Evolutionary conservation across 2,888 invertebrate genomes (phyloP).

Genomic region (Schizaphis graminum): DNA sequence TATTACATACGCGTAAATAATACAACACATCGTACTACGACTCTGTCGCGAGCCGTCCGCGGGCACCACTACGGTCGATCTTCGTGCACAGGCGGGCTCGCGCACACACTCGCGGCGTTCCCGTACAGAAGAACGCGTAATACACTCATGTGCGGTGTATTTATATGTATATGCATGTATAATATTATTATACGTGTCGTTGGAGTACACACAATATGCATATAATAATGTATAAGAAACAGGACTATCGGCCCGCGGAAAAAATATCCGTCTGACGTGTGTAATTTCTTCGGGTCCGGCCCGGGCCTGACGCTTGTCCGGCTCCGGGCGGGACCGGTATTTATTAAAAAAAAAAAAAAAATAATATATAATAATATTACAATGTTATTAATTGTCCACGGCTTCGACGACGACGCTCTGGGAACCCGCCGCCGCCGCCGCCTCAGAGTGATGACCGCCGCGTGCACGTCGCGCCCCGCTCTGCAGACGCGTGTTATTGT

Average conservation of each 20-base stretch:
- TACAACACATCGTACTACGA: background rate
- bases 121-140: background rate
- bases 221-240: slow-evolving; percentile 32
- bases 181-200: background rate
- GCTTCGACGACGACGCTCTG: slow-evolving; percentile 36
- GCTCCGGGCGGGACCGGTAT: slow-evolving; percentile 60
- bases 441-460: slow-evolving; percentile 51
- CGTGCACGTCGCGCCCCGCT: slow-evolving; percentile 13
- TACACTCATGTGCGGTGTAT: background rate
- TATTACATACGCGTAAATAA: no score
- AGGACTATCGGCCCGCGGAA: slow-evolving; percentile 61
- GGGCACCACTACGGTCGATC: background rate
- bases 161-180: background rate
- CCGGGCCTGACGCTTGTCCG: slow-evolving; percentile 41
- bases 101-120: background rate
- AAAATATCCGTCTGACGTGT: slow-evolving; percentile 55
- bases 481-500: background rate
- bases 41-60: background rate
- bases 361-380: slow-evolving; percentile 50
- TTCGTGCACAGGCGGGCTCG: background rate
- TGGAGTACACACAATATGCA: background rate
- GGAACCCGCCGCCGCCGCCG: slow-evolving; percentile 4
- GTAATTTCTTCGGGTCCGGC: slow-evolving; percentile 56
- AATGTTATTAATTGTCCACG: slow-evolving; percentile 63
- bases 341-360: slow-evolving; percentile 34